Evolutionary conservation across 2,797 vertebrate genomes (phyloP).

Genomic region (Sebastes matsubarae): DNA sequence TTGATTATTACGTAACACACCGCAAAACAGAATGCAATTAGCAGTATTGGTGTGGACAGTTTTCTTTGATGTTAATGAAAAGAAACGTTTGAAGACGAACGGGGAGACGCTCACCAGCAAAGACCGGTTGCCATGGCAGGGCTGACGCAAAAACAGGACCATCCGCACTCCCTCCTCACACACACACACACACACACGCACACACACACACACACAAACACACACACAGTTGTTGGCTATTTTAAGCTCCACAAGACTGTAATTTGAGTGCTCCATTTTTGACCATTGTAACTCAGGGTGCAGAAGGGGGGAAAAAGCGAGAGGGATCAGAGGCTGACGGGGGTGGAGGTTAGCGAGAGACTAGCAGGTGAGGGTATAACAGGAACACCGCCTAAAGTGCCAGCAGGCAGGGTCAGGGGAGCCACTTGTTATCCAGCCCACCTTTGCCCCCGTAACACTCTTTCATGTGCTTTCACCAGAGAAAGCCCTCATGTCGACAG

Average conservation of each 20-base stretch:
- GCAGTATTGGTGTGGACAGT: slow-evolving; percentile 36
- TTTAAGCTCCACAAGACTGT: slow-evolving; percentile 64
- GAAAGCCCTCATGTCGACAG: slow-evolving; percentile 16
- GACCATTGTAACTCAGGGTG: slow-evolving; percentile 42
- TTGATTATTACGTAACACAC: slow-evolving; percentile 40
- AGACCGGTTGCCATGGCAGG: slow-evolving; percentile 81
- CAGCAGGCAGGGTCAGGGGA: slow-evolving; percentile 48
- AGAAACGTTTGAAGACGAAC: slow-evolving; percentile 69
- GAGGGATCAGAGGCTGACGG: slow-evolving; percentile 24
- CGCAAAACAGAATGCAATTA: slow-evolving; percentile 65
- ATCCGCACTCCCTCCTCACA: slow-evolving; percentile 30
- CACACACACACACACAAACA: slow-evolving; percentile 18
- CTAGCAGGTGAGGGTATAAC: slow-evolving; percentile 47
- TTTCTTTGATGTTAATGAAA: slow-evolving; percentile 75
- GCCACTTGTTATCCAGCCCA: slow-evolving; percentile 66
- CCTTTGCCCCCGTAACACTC: slow-evolving; percentile 48
- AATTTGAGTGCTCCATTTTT: slow-evolving; percentile 70
- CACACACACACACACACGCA: slow-evolving; percentile 28
- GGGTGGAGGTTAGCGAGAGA: slow-evolving; percentile 23
- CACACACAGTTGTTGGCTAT: slow-evolving; percentile 59
- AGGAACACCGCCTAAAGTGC: slow-evolving; percentile 38
- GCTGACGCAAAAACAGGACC: slow-evolving; percentile 70
- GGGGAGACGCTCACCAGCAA: slow-evolving; percentile 64
- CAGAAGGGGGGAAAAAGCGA: slow-evolving; percentile 14
- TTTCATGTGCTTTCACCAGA: slow-evolving; percentile 58